Conservation (phyloP, 2,888 invertebrate species). For the Idaea biselata region DNA sequence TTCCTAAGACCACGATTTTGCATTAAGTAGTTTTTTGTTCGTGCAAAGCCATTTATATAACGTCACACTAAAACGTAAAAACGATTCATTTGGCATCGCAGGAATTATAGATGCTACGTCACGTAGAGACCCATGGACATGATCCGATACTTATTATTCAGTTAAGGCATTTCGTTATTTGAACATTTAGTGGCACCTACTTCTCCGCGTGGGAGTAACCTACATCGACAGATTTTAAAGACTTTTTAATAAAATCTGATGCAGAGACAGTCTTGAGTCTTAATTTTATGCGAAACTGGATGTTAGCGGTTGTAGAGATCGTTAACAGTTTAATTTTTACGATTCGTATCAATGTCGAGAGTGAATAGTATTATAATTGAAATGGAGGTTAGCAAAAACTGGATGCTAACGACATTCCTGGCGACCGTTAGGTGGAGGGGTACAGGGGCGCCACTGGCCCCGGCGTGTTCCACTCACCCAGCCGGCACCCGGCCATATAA, state of each 20-base stretch:
- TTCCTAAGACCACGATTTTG: slow-evolving; percentile 76
- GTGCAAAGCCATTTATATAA: slow-evolving; percentile 65
- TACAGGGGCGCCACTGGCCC: slow-evolving; percentile 30
- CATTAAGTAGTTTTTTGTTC: slow-evolving; percentile 74
- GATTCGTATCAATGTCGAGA: slow-evolving; percentile 47
- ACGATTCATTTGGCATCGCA: slow-evolving; percentile 59
- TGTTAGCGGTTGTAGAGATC: slow-evolving; percentile 29
- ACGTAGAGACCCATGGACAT: slow-evolving; percentile 43
- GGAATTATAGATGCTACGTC: slow-evolving; percentile 57
- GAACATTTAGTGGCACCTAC: slow-evolving; percentile 36
- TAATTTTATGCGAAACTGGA: slow-evolving; percentile 25
- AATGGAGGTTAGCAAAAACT: slow-evolving; percentile 60
- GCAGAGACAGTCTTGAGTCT: slow-evolving; percentile 19
- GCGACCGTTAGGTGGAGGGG: slow-evolving; percentile 67
- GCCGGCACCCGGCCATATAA: slow-evolving; percentile 35
- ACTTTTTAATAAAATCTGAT: slow-evolving; percentile 16
- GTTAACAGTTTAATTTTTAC: slow-evolving; percentile 48
- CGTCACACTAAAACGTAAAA: slow-evolving; percentile 63
- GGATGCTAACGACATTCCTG: slow-evolving; percentile 69
- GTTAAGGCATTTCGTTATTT: slow-evolving; percentile 47
- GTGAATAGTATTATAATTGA: slow-evolving; percentile 55
- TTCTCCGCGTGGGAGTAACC: slow-evolving; percentile 46
- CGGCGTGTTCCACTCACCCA: slow-evolving; percentile 29
- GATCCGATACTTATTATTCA: slow-evolving; percentile 51
- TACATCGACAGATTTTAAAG: slow-evolving; percentile 31